Evolutionary conservation across 2,113 vertebrate genomes (phyloP).

Genomic region (Petroica traversi): DNA sequence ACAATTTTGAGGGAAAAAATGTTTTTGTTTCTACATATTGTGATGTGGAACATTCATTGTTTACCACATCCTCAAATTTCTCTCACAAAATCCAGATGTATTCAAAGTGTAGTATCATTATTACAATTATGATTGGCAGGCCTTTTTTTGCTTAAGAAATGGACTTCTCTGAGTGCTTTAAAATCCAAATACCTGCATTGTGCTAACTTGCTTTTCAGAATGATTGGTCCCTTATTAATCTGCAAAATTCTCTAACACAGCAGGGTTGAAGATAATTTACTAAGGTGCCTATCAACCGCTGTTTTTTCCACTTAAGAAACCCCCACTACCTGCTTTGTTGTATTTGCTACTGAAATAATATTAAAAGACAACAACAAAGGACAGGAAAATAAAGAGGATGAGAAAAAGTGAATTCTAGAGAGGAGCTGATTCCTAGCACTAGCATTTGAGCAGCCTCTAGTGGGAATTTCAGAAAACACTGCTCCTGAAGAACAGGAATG

Average conservation of each 20-base stretch:
- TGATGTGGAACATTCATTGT: neutral
- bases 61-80: neutral
- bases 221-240: neutral
- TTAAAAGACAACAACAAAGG: constrained; percentile 3
- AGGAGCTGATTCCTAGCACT: neutral
- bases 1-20: neutral
- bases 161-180: neutral
- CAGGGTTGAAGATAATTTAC: neutral
- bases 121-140: neutral
- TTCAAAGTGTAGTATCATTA: neutral
- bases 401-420: neutral
- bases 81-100: neutral
- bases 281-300: neutral
- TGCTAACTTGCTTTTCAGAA: constrained; percentile 3
- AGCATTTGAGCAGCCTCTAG: constrained; percentile 72
- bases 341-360: neutral
- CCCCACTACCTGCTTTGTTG: neutral
- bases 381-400: neutral
- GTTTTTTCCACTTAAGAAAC: neutral
- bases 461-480: constrained; percentile 42
- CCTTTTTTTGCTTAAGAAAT: neutral
- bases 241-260: neutral
- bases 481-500: neutral
- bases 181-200: neutral
- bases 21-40: neutral